These are phyloP conservation scores for Rhagologus leucostigma DNA, from an alignment of 2,113 vertebrate species.

Conservation along the genomic window DNA sequence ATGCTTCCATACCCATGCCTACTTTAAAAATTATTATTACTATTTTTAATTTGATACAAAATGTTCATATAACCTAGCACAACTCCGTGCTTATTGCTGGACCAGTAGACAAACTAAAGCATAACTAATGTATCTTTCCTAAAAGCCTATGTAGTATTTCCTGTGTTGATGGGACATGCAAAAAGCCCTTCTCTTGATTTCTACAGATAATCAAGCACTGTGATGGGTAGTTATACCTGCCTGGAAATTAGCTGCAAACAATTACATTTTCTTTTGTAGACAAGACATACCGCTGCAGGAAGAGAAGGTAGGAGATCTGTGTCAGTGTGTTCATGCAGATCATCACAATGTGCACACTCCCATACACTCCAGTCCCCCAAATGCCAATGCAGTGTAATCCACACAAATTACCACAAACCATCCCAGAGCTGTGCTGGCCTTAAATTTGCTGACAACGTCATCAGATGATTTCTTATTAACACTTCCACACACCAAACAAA, in stretches of 20 bases:
- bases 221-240: not conserved
- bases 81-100: not conserved
- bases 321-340: not conserved
- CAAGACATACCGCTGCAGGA: not conserved
- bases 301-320: not conserved
- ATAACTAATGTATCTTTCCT: not conserved
- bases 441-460: not conserved
- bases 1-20: not conserved
- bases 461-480: not conserved
- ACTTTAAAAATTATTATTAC: not conserved
- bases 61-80: not conserved
- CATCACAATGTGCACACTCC: not conserved
- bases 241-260: not conserved
- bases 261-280: not conserved
- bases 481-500: not conserved
- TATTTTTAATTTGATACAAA: not conserved
- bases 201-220: not conserved
- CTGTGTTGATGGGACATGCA: not conserved
- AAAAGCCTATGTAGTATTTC: not conserved
- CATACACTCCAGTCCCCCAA: not conserved
- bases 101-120: not conserved
- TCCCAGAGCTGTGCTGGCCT: not conserved
- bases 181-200: not conserved
- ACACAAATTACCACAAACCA: not conserved
- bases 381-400: not conserved